Evolutionary conservation across 2,888 invertebrate genomes (phyloP).

Genomic region (Caenorhabditis virilis): DNA sequence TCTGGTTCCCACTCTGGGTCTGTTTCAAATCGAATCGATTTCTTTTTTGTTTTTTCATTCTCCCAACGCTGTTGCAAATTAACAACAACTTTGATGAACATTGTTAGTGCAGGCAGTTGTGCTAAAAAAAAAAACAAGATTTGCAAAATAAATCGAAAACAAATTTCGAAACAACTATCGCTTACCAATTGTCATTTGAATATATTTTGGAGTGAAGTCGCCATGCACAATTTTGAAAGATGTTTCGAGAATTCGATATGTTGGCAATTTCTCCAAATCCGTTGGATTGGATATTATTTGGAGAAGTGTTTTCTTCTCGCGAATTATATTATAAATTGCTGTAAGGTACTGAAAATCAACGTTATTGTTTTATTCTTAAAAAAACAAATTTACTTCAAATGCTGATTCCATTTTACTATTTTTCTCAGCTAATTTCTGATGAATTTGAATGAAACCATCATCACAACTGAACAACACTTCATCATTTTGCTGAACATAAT

Average conservation of each 20-base stretch:
- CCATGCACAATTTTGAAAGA: conserved; percentile 23
- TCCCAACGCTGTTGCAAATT: conserved; percentile 54
- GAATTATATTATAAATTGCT: conserved; percentile 21
- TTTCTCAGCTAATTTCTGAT: conserved; percentile 53
- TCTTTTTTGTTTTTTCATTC: conserved; percentile 48
- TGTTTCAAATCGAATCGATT: conserved; percentile 59
- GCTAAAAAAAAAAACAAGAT: no score
- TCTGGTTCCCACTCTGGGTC: conserved; percentile 68
- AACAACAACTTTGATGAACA: conserved; percentile 56
- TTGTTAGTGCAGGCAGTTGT: conserved; percentile 57
- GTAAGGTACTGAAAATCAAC: conserved; percentile 14
- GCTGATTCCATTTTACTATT: conserved; percentile 26
- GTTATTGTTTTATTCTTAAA: neutral
- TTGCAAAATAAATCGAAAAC: no score
- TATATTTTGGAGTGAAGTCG: conserved; percentile 17
- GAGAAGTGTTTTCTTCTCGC: conserved; percentile 26
- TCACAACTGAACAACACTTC: conserved; percentile 57
- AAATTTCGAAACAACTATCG: no score
- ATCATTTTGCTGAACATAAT: conserved; percentile 54
- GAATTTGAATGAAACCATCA: conserved; percentile 60
- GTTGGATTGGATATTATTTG: conserved; percentile 23
- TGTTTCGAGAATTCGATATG: conserved; percentile 15
- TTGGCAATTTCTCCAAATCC: conserved; percentile 6
- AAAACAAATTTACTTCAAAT: conserved; percentile 24
- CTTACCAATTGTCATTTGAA: conserved; percentile 38